Evolutionary conservation across 2,797 vertebrate species (phyloP).

Genomic region (Oreochromis grahami): DNA sequence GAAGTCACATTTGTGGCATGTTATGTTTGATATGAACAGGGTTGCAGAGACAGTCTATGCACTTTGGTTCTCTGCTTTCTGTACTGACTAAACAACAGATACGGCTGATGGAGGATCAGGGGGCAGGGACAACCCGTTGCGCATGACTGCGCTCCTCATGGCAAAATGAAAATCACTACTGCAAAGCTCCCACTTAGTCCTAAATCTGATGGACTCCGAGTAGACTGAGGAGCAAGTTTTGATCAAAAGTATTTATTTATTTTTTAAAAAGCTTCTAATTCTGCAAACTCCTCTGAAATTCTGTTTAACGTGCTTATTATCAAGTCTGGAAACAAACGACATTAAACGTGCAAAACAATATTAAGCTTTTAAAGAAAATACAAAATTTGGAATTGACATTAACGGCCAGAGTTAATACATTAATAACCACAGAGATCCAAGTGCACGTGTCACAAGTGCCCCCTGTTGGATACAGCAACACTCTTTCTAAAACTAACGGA

Average conservation of each 20-base stretch:
- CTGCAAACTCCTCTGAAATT: neutral
- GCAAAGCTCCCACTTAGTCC: neutral
- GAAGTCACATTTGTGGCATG: neutral
- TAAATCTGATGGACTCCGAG: neutral
- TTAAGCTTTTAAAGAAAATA: neutral
- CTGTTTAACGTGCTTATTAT: neutral
- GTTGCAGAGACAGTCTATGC: neutral
- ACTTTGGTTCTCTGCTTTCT: neutral
- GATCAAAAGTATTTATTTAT: neutral
- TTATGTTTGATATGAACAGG: neutral
- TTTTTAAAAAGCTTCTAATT: no score
- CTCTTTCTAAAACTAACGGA: neutral
- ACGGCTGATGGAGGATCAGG: neutral
- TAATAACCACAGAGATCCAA: neutral
- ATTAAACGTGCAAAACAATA: neutral
- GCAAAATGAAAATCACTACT: neutral
- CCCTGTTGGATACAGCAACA: conserved; percentile 63
- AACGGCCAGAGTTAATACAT: neutral
- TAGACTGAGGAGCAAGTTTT: neutral
- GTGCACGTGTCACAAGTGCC: conserved; percentile 60
- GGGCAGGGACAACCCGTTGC: neutral
- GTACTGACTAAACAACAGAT: neutral
- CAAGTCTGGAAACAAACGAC: neutral
- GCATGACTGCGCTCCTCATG: neutral
- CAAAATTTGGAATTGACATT: neutral